phyloP scores from a whole-genome alignment of 2,113 vertebrate genomes.

The Mionectes macconnelli region DNA sequence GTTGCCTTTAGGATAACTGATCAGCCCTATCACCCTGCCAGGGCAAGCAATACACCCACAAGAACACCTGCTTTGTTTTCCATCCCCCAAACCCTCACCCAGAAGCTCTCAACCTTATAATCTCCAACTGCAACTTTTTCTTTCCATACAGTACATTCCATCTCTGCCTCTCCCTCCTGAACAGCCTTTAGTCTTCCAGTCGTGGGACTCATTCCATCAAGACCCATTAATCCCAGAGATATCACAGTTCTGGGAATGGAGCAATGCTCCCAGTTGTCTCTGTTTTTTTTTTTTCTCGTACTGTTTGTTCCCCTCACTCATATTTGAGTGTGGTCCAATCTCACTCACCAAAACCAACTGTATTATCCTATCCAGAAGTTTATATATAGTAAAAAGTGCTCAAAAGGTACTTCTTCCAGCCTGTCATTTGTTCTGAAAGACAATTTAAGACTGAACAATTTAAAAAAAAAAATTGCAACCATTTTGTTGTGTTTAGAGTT shows the following conservation, averaged over 20 bases:
- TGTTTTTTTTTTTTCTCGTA: background rate
- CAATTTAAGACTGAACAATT: background rate
- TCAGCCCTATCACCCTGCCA: background rate
- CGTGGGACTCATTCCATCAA: background rate
- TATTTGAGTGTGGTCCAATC: background rate
- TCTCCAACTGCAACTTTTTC: background rate
- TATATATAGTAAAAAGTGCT: background rate
- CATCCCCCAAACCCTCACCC: background rate
- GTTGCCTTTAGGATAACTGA: background rate
- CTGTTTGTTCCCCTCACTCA: background rate
- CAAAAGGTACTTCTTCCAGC: background rate
- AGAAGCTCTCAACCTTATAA: background rate
- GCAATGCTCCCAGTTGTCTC: background rate
- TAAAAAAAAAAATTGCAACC: background rate
- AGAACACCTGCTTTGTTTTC: background rate
- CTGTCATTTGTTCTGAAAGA: background rate
- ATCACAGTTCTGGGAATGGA: background rate
- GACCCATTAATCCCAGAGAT: background rate
- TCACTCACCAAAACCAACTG: constrained; percentile 33
- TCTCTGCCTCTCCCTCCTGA: background rate
- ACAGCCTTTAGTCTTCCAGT: background rate
- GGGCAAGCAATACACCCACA: background rate
- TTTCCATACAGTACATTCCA: background rate
- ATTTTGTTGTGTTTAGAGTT: background rate
- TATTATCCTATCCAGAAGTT: background rate